Conservation (phyloP, 2,797 vertebrate genomes). For the Diplodus sargus region DNA sequence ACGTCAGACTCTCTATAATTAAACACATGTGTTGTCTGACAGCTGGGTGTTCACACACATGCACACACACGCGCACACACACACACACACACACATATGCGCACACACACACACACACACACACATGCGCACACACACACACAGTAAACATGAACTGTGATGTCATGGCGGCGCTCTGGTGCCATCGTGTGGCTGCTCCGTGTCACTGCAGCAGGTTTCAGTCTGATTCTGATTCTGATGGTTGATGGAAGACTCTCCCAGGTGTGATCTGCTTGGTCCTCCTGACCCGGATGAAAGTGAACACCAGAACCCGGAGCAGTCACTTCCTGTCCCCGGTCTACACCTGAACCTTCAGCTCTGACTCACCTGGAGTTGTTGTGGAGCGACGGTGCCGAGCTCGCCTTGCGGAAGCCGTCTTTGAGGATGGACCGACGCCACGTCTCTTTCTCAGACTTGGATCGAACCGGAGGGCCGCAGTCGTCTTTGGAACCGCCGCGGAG, state of each 20-base stretch:
- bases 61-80: no score
- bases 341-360: no score
- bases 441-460: conserved; percentile 56
- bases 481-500: conserved; percentile 55
- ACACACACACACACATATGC: no score
- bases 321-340: not conserved
- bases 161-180: not conserved
- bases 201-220: conserved; percentile 31
- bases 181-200: conserved; percentile 15
- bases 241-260: no score
- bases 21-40: conserved; percentile 27
- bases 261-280: no score
- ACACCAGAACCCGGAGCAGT: not conserved
- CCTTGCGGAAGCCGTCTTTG: conserved; percentile 75
- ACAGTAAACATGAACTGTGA: not conserved
- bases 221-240: not conserved
- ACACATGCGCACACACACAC: not conserved
- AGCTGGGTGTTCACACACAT: not conserved
- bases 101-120: not conserved
- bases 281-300: not conserved
- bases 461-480: conserved; percentile 31
- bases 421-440: conserved; percentile 47
- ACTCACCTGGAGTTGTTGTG: conserved; percentile 70
- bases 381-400: conserved; percentile 67
- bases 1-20: conserved; percentile 37